A percentile compares a stretch with the other conserved stretches of the same genome.
Evolutionary conservation across 1,140 invertebrate genomes (phyloP).

Genomic region (Nephila pilipes): DNA sequence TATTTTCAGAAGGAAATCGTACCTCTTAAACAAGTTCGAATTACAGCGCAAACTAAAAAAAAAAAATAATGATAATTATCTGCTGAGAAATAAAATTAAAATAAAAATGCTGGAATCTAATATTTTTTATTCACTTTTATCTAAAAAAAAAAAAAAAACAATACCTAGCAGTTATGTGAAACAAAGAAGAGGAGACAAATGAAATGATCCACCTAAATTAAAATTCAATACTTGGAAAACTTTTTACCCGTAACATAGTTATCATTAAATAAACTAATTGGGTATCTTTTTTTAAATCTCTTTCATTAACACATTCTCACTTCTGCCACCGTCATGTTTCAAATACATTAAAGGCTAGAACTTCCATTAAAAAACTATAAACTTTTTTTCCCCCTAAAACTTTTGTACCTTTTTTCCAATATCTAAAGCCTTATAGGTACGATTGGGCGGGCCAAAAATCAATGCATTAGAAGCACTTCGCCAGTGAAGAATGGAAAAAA

Average conservation of each 20-base stretch:
- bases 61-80: too few relatives aligned
- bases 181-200: neutral
- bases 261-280: constrained; percentile 2
- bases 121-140: neutral
- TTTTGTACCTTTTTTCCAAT: neutral
- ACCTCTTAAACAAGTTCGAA: neutral
- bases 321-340: neutral
- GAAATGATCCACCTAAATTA: constrained; percentile 37
- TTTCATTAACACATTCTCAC: neutral
- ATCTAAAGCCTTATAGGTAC: neutral
- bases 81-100: too few relatives aligned
- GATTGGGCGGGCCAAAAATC: neutral
- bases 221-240: neutral
- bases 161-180: neutral
- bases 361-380: constrained; percentile 48
- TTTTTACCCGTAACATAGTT: neutral
- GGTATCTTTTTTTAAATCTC: constrained; percentile 2
- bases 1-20: neutral
- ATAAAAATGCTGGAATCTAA: too few relatives aligned
- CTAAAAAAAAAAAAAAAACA: neutral
- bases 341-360: neutral
- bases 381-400: neutral
- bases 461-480: constrained; percentile 58
- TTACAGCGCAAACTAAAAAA: neutral
- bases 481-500: constrained; percentile 46